Base-by-base conservation (phyloP, 2,113 vertebrate species). In the Sylvietta virens region DNA sequence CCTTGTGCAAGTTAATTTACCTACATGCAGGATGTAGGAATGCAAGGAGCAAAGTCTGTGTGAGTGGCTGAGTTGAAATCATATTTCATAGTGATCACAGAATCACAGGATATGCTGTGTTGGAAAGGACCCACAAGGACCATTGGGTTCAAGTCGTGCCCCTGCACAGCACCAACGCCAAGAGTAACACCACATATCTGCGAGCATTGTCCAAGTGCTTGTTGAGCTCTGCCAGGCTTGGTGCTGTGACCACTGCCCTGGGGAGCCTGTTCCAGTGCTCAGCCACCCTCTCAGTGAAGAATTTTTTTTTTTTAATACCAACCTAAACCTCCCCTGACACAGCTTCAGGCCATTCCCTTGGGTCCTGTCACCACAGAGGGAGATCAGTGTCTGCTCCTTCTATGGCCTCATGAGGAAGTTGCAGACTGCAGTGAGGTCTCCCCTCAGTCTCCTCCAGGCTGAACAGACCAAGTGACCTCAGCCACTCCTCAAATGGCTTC, bases 401-500 rank as follows among this genome's bases (percentile, higher is more conserved):
- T 65, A 50, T 47, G 26, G 15, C 24, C 20, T 85, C 60, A 57
- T 0, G 0, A 65, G 7, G 30, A 30, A 24, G 30, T 8, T 48
- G 42, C 7, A 20, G 13, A 39, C 16, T 48, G 30, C 11, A 8
- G 4, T 56, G 70, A 40, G 5, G 19, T 40, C 15, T 85, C 1
- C 8, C 5, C 9, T 72, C 40, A 18, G 47, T 44, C 27, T 53
- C 8, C 37, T 37, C 12, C 24, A 65, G 15, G 24, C 40, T 65
- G 28, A 74, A n/a, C 15, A n/a, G 11, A 64, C 18, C 40, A 39
- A 47, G 50, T 56, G n/a, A n/a, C 19, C 58, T 47, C 58, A 47
- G 48, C 40, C 1, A 0, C 17, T 84, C 18, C 21, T 33, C 18
- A 10, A 4, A 10, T 0, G 0, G 10, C 19, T 73, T 56, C n/a